Evolutionary conservation across 2,888 invertebrate species (phyloP).

Genomic region (Limnephilus lunatus): DNA sequence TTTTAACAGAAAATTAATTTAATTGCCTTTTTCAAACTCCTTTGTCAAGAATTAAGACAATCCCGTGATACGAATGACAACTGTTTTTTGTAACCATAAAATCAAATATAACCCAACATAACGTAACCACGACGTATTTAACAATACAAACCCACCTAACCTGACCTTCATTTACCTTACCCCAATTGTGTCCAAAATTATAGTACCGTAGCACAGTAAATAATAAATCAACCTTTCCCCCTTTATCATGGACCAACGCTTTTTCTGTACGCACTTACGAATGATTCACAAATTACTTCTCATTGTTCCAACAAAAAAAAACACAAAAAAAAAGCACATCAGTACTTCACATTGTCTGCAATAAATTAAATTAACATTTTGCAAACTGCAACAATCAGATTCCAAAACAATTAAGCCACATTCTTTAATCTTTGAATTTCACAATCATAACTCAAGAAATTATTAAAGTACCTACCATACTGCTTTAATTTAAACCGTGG

Average conservation of each 20-base stretch:
- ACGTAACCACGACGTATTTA: too few relatives aligned
- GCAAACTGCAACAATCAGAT: conserved; percentile 8
- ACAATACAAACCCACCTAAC: neutral
- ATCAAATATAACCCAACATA: too few relatives aligned
- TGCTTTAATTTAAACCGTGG: conserved; percentile 16
- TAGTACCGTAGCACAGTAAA: neutral
- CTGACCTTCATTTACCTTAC: neutral
- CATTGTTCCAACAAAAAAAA: neutral
- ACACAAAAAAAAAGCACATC: neutral
- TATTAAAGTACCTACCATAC: neutral
- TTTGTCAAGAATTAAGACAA: too few relatives aligned
- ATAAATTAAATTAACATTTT: conserved; percentile 23
- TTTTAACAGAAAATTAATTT: too few relatives aligned
- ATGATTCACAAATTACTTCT: neutral
- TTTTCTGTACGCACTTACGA: neutral
- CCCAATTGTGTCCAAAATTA: neutral
- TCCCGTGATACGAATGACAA: too few relatives aligned
- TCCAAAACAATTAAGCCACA: conserved; percentile 26
- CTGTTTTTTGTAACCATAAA: too few relatives aligned
- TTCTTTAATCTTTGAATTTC: neutral
- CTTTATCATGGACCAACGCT: neutral
- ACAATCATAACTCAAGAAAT: conserved; percentile 31
- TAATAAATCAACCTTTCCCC: neutral
- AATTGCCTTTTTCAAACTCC: too few relatives aligned
- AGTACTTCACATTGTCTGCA: neutral